Evolutionary conservation across 2,888 invertebrate species (phyloP).

Genomic region (Aquatica leii): DNA sequence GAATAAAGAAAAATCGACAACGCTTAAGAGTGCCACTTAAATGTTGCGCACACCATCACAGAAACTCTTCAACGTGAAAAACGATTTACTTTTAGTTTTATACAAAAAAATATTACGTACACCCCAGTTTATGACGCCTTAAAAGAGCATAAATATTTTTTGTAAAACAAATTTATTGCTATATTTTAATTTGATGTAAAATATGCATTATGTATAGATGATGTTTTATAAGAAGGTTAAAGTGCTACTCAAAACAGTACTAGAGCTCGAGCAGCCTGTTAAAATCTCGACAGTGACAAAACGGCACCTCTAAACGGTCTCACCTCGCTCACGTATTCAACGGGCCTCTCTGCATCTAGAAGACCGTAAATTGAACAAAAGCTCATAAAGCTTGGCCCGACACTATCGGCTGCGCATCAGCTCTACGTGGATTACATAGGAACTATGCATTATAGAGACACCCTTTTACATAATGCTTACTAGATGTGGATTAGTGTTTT

Average conservation of each 20-base stretch:
- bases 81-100: too few species aligned
- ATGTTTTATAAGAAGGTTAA: conserved; percentile 24
- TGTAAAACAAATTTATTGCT: too few species aligned
- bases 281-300: conserved; percentile 58
- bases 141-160: too few species aligned
- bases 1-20: background rate
- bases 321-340: conserved; percentile 57
- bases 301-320: conserved; percentile 50
- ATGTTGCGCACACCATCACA: too few species aligned
- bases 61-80: too few species aligned
- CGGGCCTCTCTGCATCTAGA: conserved; percentile 48
- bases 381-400: conserved; percentile 59
- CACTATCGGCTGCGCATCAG: conserved; percentile 59
- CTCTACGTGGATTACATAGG: conserved; percentile 59
- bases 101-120: too few species aligned
- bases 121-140: too few species aligned
- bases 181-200: too few species aligned
- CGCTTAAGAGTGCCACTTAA: too few species aligned
- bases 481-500: conserved; percentile 28
- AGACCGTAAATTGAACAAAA: conserved; percentile 58
- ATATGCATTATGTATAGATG: conserved; percentile 11
- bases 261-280: conserved; percentile 47
- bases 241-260: conserved; percentile 43
- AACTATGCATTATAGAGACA: conserved; percentile 52
- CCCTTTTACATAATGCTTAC: conserved; percentile 31